Evolutionary conservation across 2,797 vertebrate species (phyloP).

Genomic region (Pangasius larnaudii): DNA sequence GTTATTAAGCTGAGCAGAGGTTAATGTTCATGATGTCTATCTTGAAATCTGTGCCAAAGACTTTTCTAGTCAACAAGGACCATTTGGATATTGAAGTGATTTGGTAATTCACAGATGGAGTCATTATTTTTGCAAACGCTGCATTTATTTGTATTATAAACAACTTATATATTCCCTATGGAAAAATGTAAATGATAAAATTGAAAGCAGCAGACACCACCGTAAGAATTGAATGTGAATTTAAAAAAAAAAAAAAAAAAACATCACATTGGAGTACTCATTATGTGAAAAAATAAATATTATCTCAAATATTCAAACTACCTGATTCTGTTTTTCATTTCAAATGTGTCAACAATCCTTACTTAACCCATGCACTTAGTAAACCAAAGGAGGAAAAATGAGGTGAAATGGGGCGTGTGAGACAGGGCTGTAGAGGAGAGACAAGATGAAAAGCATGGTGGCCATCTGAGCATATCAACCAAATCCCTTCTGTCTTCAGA

Average conservation of each 20-base stretch:
- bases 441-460: constrained; percentile 45
- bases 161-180: background rate
- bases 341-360: background rate
- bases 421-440: constrained; percentile 47
- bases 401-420: constrained; percentile 42
- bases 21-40: constrained; percentile 9
- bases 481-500: constrained; percentile 57
- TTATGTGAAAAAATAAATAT: constrained; percentile 8
- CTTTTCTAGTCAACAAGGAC: background rate
- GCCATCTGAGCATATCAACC: constrained; percentile 46
- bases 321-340: background rate
- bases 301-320: background rate
- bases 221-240: background rate
- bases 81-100: background rate
- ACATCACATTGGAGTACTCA: background rate
- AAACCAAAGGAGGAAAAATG: constrained; percentile 23
- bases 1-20: constrained; percentile 1
- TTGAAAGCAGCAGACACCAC: background rate
- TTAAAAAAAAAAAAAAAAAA: background rate
- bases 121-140: background rate
- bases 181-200: constrained; percentile 10
- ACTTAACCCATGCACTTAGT: constrained; percentile 14
- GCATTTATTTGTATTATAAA: constrained; percentile 18
- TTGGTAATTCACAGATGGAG: constrained; percentile 5
- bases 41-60: background rate